These are phyloP conservation scores for Buphagus erythrorhynchus DNA, from an alignment of 2,797 vertebrate species.

Conservation along the genomic window DNA sequence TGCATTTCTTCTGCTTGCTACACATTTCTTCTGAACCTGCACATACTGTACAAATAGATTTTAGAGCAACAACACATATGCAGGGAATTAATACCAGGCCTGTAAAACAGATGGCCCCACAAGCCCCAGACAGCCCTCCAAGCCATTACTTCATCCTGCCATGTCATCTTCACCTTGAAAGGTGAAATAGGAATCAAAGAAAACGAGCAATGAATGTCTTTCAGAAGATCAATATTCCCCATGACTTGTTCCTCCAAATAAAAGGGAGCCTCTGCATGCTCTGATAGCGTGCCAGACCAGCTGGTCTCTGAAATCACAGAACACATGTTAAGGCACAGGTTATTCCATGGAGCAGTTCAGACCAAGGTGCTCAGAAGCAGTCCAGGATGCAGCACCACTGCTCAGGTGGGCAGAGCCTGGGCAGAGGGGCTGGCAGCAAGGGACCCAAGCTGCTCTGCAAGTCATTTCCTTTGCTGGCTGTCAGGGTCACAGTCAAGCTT, in stretches of 20 bases:
- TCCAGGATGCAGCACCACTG: neutral
- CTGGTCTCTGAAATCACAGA: neutral
- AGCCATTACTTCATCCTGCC: neutral
- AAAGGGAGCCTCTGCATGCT: neutral
- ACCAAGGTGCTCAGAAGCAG: neutral
- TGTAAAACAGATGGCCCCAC: conserved; percentile 3
- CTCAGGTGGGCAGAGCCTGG: neutral
- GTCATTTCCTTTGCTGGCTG: neutral
- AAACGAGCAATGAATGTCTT: neutral
- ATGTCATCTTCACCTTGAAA: neutral
- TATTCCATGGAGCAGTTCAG: neutral
- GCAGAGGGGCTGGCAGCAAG: neutral
- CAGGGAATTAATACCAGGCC: neutral
- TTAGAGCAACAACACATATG: neutral
- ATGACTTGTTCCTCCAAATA: neutral
- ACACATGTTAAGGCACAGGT: neutral
- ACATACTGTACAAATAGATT: neutral
- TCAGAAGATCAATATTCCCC: neutral
- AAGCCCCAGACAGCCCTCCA: neutral
- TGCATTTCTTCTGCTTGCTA: neutral
- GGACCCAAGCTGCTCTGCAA: accelerated
- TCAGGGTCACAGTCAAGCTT: neutral
- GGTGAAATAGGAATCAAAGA: neutral
- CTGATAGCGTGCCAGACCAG: accelerated
- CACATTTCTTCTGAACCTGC: neutral